Evolutionary conservation across 2,797 vertebrate genomes (phyloP).

Genomic region (Sparidentex hasta): DNA sequence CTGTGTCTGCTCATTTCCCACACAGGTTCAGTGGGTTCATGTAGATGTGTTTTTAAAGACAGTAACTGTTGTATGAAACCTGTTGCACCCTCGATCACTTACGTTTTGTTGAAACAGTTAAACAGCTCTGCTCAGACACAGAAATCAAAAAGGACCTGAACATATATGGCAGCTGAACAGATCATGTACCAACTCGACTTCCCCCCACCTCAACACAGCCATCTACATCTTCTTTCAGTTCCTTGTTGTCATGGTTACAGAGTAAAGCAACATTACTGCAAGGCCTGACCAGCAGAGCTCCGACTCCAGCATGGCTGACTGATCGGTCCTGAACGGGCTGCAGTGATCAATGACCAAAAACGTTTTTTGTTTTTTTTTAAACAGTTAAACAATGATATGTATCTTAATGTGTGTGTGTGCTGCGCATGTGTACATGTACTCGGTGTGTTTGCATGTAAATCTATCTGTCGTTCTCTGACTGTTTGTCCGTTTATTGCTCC

Average conservation of each 20-base stretch:
- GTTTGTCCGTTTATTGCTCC: slow-evolving; percentile 39
- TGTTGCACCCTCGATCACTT: slow-evolving; percentile 45
- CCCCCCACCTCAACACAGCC: slow-evolving; percentile 69
- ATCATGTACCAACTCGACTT: slow-evolving; percentile 74
- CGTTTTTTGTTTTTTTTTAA: slow-evolving; percentile 48
- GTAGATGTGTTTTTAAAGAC: background rate
- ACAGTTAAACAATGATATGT: slow-evolving; percentile 69
- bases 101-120: background rate
- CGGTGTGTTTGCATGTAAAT: slow-evolving; percentile 17
- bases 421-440: slow-evolving; percentile 21
- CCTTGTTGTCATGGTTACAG: slow-evolving; percentile 85
- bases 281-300: slow-evolving; percentile 79
- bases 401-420: slow-evolving; percentile 44
- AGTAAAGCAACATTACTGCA: slow-evolving; percentile 81
- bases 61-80: slow-evolving; percentile 42
- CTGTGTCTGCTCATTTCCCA: slow-evolving; percentile 26
- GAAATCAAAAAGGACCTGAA: slow-evolving; percentile 58
- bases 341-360: slow-evolving; percentile 51
- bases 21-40: slow-evolving; percentile 34
- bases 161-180: slow-evolving; percentile 71
- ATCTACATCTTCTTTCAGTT: slow-evolving; percentile 80
- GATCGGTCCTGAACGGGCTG: slow-evolving; percentile 63
- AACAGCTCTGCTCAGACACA: slow-evolving; percentile 16
- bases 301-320: slow-evolving; percentile 67
- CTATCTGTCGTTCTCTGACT: background rate